Conservation (phyloP, 1,140 invertebrate genomes). For the Drosophila kepulauana region DNA sequence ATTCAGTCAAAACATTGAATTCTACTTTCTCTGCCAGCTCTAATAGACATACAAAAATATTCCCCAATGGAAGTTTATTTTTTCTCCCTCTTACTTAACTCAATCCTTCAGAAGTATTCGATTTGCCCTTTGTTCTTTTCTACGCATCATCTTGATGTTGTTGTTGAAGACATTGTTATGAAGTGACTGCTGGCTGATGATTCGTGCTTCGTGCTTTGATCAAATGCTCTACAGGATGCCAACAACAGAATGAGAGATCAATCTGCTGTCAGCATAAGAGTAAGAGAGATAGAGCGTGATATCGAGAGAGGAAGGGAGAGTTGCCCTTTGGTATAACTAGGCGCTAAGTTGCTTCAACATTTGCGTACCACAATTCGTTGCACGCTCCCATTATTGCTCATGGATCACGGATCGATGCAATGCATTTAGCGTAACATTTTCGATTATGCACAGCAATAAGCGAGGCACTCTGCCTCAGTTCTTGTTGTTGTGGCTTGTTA, state of each 20-base stretch:
- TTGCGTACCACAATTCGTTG: constrained; percentile 52
- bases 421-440: constrained; percentile 55
- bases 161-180: constrained; percentile 14
- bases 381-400: constrained; percentile 36
- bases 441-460: constrained; percentile 49
- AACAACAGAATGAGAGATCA: constrained; percentile 29
- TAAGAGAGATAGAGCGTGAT: background rate
- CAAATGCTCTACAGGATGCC: constrained; percentile 39
- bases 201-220: constrained; percentile 1
- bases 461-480: constrained; percentile 2
- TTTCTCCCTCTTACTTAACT: too few species aligned
- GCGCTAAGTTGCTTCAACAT: constrained; percentile 52
- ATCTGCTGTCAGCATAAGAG: constrained; percentile 22
- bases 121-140: background rate
- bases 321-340: constrained; percentile 30
- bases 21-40: too few species aligned
- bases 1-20: too few species aligned
- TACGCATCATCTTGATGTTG: constrained; percentile 15
- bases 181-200: background rate
- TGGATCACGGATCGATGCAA: constrained; percentile 44
- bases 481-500: constrained; percentile 9
- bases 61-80: too few species aligned
- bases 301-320: background rate
- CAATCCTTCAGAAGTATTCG: background rate
- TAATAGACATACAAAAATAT: too few species aligned